Conservation (phyloP, 2,888 invertebrate genomes). For the Callosobruchus maculatus region DNA sequence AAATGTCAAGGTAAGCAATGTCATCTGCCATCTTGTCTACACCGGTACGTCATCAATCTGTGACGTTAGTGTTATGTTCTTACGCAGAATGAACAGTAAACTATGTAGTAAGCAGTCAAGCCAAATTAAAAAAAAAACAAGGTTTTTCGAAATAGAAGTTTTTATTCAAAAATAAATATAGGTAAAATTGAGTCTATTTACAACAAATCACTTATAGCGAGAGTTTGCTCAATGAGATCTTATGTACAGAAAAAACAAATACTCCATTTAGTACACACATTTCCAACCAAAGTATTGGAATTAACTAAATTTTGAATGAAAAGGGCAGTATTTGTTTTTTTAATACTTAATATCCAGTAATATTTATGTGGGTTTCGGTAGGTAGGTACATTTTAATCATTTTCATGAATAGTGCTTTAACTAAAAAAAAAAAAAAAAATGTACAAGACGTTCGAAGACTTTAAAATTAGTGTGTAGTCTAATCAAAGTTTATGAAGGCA, state of each 20-base stretch:
- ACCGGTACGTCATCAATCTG: too few relatives aligned
- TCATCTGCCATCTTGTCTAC: too few relatives aligned
- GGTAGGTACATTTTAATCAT: background rate
- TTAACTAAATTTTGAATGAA: background rate
- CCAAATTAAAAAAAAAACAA: background rate
- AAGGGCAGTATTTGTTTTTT: background rate
- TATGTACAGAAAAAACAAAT: background rate
- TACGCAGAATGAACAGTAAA: too few relatives aligned
- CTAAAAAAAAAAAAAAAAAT: background rate
- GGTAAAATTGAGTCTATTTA: background rate
- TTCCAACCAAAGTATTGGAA: background rate
- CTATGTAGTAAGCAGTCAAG: too few relatives aligned
- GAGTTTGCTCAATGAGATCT: background rate
- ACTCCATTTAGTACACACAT: background rate
- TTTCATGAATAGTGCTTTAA: background rate
- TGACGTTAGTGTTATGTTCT: too few relatives aligned
- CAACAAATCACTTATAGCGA: background rate
- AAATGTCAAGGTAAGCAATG: too few relatives aligned
- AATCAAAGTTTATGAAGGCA: too few relatives aligned
- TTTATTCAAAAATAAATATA: background rate
- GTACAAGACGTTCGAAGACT: too few relatives aligned
- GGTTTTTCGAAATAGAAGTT: background rate
- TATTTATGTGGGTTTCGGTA: background rate
- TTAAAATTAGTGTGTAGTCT: too few relatives aligned
- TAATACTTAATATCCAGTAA: background rate